Evolutionary conservation across 2,888 invertebrate species (phyloP).

Genomic region (Cristatella mucedo): DNA sequence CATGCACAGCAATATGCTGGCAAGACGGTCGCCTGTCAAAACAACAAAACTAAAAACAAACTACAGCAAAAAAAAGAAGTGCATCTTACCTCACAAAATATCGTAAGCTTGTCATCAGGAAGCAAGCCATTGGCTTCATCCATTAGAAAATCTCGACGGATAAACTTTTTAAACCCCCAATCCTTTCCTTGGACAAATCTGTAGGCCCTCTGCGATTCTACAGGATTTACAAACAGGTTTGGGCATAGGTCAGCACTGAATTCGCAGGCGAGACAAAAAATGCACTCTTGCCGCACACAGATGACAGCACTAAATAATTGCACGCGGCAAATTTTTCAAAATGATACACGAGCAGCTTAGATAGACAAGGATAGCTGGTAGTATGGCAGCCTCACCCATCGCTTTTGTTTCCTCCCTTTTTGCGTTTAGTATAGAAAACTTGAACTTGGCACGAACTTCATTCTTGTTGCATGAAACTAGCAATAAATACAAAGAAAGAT

Average conservation of each 20-base stretch:
- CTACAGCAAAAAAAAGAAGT: no score
- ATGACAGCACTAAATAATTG: neutral
- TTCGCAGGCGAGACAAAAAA: neutral
- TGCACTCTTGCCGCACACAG: neutral
- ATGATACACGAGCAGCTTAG: no score
- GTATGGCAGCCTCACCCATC: conserved; percentile 90
- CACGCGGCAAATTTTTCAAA: no score
- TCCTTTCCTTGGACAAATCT: conserved; percentile 99
- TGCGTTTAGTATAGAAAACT: conserved; percentile 99
- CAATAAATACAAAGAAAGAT: conserved; percentile 91
- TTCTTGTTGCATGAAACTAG: conserved; percentile 99
- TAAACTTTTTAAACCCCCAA: conserved; percentile 99
- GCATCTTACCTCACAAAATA: conserved; percentile 74
- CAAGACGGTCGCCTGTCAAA: no score
- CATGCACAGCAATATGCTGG: no score
- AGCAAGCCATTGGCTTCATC: conserved; percentile 96
- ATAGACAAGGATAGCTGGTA: no score
- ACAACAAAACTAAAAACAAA: no score
- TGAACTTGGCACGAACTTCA: conserved; percentile 99
- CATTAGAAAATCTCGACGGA: conserved; percentile 89
- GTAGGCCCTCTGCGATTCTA: conserved; percentile 74
- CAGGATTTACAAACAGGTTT: conserved; percentile 1
- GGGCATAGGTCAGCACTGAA: neutral
- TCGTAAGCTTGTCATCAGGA: conserved; percentile 95
- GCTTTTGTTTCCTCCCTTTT: conserved; percentile 99